phyloP scores from a whole-genome alignment of 2,797 vertebrate species.

The Acanthurus leucopareius region DNA sequence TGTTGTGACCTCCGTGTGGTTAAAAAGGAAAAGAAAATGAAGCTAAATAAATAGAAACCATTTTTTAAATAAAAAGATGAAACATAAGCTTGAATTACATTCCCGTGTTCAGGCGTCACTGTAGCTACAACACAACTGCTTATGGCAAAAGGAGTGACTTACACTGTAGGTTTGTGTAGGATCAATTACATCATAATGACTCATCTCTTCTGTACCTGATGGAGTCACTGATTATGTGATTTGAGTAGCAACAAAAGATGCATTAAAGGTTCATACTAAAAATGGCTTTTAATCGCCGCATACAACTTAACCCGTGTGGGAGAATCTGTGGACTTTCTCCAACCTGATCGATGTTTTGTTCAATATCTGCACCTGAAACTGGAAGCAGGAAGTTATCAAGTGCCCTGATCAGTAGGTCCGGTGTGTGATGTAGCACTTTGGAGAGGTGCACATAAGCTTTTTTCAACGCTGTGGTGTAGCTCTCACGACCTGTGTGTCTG shows the following conservation, averaged over 20 bases:
- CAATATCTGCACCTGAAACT: not conserved
- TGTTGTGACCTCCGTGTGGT: slow-evolving; percentile 24
- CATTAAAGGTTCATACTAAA: not conserved
- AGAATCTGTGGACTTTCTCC: not conserved
- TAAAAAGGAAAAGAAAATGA: slow-evolving; percentile 46
- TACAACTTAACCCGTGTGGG: slow-evolving; percentile 4
- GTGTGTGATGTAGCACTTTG: not conserved
- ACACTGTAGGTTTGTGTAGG: not conserved
- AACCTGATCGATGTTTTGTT: not conserved
- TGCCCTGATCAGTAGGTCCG: not conserved
- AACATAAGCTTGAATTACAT: not conserved
- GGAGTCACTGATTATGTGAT: not conserved
- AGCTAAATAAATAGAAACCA: slow-evolving; percentile 77
- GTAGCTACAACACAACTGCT: slow-evolving; percentile 16
- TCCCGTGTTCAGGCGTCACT: not conserved
- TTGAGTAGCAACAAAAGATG: not conserved
- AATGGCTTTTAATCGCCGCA: not conserved
- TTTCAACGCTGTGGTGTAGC: not conserved
- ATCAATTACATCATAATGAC: not conserved
- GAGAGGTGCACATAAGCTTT: not conserved
- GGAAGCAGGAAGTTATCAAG: not conserved
- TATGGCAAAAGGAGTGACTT: slow-evolving; percentile 19
- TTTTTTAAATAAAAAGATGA: slow-evolving; percentile 46
- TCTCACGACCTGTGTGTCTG: not conserved
- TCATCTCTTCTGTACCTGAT: slow-evolving; percentile 16